Conservation (phyloP, 1,140 invertebrate genomes). For the Schlechtendalia chinensis region DNA sequence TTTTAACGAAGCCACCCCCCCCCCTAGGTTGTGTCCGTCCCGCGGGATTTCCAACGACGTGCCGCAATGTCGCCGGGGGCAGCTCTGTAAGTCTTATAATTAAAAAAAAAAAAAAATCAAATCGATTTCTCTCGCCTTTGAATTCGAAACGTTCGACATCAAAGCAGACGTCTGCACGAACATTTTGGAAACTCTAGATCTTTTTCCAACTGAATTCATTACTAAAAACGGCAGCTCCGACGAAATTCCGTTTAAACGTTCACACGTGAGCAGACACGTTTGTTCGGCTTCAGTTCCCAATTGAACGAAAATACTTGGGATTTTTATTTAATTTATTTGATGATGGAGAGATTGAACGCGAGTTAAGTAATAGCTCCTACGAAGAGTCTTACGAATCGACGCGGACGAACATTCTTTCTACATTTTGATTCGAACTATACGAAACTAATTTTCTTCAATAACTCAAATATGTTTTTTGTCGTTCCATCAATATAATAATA, state of each 20-base stretch:
- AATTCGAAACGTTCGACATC: neutral
- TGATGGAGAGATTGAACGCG: neutral
- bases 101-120: neutral
- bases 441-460: neutral
- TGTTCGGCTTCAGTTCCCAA: neutral
- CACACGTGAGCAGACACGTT: neutral
- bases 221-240: neutral
- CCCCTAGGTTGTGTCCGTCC: neutral
- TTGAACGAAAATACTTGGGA: neutral
- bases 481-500: no score
- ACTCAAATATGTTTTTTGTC: neutral
- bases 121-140: neutral
- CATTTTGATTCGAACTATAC: neutral
- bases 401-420: neutral
- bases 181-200: neutral
- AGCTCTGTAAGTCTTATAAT: neutral
- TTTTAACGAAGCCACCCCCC: no score
- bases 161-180: neutral
- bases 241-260: neutral
- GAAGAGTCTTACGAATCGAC: neutral
- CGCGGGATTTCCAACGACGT: neutral
- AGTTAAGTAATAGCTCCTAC: neutral
- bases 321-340: neutral
- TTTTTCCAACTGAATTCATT: slow-evolving; percentile 15
- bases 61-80: neutral